phyloP scores from a whole-genome alignment of 1,140 invertebrate genomes.

The Paraescarpia echinospica region DNA sequence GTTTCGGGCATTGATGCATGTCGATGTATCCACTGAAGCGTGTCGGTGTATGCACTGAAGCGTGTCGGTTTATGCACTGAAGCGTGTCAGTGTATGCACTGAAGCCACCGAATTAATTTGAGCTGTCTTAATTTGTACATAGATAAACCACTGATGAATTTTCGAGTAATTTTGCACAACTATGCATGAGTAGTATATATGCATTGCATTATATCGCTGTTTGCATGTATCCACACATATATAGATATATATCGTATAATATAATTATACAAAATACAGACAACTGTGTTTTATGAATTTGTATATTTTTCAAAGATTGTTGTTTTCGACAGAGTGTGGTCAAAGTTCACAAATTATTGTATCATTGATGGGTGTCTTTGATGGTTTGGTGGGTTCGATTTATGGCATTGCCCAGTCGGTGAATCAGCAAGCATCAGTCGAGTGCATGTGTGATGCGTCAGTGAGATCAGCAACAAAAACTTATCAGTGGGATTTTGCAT shows the following conservation, averaged over 20 bases:
- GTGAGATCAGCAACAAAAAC: background rate
- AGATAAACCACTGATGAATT: background rate
- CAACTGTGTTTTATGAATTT: background rate
- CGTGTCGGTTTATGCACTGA: too few relatives aligned
- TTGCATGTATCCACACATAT: background rate
- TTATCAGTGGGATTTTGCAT: background rate
- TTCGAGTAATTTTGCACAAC: conserved; percentile 1
- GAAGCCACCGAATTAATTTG: background rate
- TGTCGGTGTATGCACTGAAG: too few relatives aligned
- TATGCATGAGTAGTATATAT: background rate
- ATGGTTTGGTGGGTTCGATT: background rate
- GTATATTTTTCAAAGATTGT: background rate
- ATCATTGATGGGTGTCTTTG: background rate
- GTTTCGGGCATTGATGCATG: too few relatives aligned
- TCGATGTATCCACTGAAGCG: too few relatives aligned
- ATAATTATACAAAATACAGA: background rate
- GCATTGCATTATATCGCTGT: too few relatives aligned
- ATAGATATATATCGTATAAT: background rate
- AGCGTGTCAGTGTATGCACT: background rate
- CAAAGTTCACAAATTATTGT: background rate
- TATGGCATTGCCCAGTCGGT: background rate
- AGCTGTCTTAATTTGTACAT: background rate
- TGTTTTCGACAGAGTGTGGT: background rate
- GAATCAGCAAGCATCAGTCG: too few relatives aligned
- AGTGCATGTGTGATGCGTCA: too few relatives aligned